Percentiles rank a stretch among this genome's conserved stretches.
These are phyloP conservation scores for Choreutis nemorana DNA, from an alignment of 2,888 invertebrate genomes.

Conservation along the genomic window DNA sequence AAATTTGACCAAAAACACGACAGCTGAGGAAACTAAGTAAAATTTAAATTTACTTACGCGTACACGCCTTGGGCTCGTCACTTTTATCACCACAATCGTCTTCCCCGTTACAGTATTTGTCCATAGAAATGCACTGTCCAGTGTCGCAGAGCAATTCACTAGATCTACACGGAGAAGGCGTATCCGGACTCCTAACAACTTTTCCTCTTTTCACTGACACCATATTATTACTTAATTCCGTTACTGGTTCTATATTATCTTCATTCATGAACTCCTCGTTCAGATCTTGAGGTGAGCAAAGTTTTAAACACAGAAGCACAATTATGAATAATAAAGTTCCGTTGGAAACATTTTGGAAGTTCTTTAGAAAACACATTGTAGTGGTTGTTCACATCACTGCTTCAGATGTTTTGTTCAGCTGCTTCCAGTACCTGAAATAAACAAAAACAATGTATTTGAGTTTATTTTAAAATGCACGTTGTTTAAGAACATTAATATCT, in stretches of 20 bases:
- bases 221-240: slow-evolving; percentile 32
- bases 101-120: slow-evolving; percentile 79
- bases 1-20: too few relatives aligned
- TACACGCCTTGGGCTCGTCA: slow-evolving; percentile 78
- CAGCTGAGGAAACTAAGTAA: too few relatives aligned
- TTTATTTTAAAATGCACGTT: neutral
- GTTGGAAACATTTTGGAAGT: slow-evolving; percentile 34
- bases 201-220: slow-evolving; percentile 35
- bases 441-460: neutral
- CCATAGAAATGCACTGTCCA: slow-evolving; percentile 74
- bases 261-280: slow-evolving; percentile 51
- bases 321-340: slow-evolving; percentile 51
- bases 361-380: slow-evolving; percentile 48
- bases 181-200: slow-evolving; percentile 26
- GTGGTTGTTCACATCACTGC: slow-evolving; percentile 6
- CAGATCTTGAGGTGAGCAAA: slow-evolving; percentile 53
- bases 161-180: slow-evolving; percentile 52
- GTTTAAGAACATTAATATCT: neutral
- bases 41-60: slow-evolving; percentile 73
- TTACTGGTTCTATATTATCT: slow-evolving; percentile 32
- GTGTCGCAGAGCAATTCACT: slow-evolving; percentile 71
- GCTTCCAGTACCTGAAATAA: slow-evolving; percentile 4
- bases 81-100: slow-evolving; percentile 81
- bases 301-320: slow-evolving; percentile 46
- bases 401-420: slow-evolving; percentile 1